These are phyloP conservation scores for Aphelocoma californica DNA, from an alignment of 2,797 vertebrate species.

Conservation along the genomic window DNA sequence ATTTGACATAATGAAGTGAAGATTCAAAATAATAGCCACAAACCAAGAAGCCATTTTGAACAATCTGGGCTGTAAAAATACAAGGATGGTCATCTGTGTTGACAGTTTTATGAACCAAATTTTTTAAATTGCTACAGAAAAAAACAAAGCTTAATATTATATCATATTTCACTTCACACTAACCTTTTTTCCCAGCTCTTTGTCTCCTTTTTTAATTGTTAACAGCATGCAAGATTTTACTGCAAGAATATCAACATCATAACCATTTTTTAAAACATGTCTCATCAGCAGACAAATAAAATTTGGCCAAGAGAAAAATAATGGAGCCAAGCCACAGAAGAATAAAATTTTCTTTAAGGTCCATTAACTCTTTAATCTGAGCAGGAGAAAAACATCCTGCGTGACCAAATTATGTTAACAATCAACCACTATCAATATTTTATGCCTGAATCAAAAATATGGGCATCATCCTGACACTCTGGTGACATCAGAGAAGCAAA, in stretches of 20 bases:
- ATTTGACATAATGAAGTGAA: background rate
- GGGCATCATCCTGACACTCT: background rate
- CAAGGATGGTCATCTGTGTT: background rate
- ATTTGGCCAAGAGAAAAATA: background rate
- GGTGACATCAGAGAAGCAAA: background rate
- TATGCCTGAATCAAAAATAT: background rate
- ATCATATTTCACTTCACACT: background rate
- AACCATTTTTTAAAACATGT: background rate
- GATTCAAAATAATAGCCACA: background rate
- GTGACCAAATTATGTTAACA: background rate
- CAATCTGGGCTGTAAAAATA: background rate
- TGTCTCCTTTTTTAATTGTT: background rate
- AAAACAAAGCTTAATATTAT: background rate
- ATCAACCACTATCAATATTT: background rate
- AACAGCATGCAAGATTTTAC: background rate
- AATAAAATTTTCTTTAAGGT: background rate
- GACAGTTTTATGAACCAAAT: background rate
- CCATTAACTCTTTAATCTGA: background rate
- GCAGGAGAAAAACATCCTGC: background rate
- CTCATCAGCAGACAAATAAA: background rate
- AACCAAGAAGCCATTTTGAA: background rate
- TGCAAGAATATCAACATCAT: background rate
- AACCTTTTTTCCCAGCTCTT: background rate
- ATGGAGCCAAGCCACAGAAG: background rate
- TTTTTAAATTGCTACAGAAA: background rate